Conservation (phyloP, 2,113 vertebrate species). For the Proterorhinus semilunaris region DNA sequence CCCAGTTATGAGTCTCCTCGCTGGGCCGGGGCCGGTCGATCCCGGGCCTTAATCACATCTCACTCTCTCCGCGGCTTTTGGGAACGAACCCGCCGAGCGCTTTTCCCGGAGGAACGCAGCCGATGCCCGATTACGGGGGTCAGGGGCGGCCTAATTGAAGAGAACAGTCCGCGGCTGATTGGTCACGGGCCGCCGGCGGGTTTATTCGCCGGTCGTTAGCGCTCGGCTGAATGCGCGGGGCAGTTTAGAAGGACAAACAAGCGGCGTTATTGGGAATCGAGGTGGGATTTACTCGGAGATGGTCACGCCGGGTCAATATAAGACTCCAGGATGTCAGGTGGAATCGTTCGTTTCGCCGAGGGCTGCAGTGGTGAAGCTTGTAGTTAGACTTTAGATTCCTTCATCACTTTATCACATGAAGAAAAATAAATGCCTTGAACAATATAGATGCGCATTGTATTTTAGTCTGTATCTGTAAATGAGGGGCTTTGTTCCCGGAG, state of each 20-base stretch:
- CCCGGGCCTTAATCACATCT: slow-evolving; percentile 69
- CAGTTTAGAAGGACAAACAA: slow-evolving; percentile 34
- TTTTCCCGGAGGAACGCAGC: slow-evolving; percentile 44
- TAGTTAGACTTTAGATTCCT: too few species aligned
- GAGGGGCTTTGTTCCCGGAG: too few species aligned
- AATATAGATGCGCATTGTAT: too few species aligned
- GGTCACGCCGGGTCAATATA: slow-evolving; percentile 11
- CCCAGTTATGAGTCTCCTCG: slow-evolving; percentile 62
- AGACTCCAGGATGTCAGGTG: slow-evolving; percentile 26
- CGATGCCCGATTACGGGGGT: slow-evolving; percentile 19
- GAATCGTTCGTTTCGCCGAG: slow-evolving; percentile 22
- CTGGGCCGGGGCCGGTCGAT: slow-evolving; percentile 57
- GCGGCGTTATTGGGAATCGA: not conserved
- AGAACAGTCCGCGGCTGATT: slow-evolving; percentile 20
- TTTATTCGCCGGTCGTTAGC: slow-evolving; percentile 37
- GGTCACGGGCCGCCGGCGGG: slow-evolving; percentile 32
- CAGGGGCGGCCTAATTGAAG: slow-evolving; percentile 44
- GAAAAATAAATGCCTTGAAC: too few species aligned
- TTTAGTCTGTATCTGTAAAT: too few species aligned
- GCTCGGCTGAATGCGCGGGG: slow-evolving; percentile 22
- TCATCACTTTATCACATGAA: too few species aligned
- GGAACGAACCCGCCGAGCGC: slow-evolving; percentile 15
- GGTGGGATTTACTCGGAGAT: slow-evolving; percentile 12
- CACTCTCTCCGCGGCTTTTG: slow-evolving; percentile 30
- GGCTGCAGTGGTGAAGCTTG: not conserved